Evolutionary conservation across 1,140 invertebrate species (phyloP).

Genomic region (Cotesia typhae): DNA sequence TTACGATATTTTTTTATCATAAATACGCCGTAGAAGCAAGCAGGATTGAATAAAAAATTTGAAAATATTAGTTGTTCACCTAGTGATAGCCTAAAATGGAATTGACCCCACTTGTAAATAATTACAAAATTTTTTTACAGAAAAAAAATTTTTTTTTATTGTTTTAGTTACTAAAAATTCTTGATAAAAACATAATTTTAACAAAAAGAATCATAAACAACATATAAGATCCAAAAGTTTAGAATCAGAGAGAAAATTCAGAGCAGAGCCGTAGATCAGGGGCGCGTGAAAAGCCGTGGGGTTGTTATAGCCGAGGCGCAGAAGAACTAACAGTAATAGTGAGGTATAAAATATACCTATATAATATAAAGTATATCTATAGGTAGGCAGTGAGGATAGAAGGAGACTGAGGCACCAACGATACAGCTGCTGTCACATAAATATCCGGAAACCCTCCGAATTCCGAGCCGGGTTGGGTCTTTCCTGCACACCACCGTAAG

Average conservation of each 20-base stretch:
- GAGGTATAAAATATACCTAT: conserved; percentile 14
- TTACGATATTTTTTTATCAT: too few species aligned
- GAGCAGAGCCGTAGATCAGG: not conserved
- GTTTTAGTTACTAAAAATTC: too few species aligned
- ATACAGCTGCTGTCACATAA: conserved; percentile 48
- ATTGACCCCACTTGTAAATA: too few species aligned
- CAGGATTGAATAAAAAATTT: too few species aligned
- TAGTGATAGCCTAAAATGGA: too few species aligned
- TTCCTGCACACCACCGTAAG: conserved; percentile 21
- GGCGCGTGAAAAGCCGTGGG: conserved; percentile 23
- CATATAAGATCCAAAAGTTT: conserved; percentile 20
- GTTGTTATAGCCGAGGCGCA: conserved; percentile 7
- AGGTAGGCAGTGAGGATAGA: not conserved
- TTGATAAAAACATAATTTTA: conserved; percentile 30
- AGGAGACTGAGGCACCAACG: conserved; percentile 30
- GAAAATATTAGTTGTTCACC: too few species aligned
- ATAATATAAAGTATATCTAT: not conserved
- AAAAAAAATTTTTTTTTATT: too few species aligned
- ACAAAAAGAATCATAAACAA: not conserved
- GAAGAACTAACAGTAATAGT: conserved; percentile 3
- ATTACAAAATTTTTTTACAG: too few species aligned
- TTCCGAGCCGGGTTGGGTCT: conserved; percentile 31
- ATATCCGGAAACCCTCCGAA: conserved; percentile 46
- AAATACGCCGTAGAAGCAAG: too few species aligned
- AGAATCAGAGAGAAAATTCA: conserved; percentile 16